Base-by-base conservation (phyloP, 2,113 vertebrate genomes). In the Anolis sagrei region DNA sequence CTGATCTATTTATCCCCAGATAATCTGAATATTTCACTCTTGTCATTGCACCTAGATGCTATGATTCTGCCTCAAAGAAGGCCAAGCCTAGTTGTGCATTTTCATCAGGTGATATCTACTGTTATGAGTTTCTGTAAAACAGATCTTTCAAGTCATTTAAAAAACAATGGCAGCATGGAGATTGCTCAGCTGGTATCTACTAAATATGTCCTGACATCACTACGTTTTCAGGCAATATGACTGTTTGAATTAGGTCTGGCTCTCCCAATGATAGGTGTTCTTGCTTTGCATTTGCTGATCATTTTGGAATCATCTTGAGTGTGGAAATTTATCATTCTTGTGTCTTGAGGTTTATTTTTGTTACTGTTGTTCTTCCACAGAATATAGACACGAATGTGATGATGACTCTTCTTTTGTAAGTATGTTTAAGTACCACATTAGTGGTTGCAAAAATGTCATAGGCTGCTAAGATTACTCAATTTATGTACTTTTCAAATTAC, bases 371-470 rank as follows among this genome's bases (percentile, higher is more conserved):
- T 32, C 13, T 78, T 85, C 32, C 54, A 0, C 93, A 97, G 96
- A 96, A 19, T 94, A 89, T 1, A 84, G 86, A 0, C 89, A 93
- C 11, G 87, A 95, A 1, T 93, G 90, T 0, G 96, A 95, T 10
- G 97, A 96, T 74, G 98, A 98, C 98, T 97, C 91, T 0, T 97
- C 98, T 0, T 98, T 98, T 94, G 97, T 98, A 94, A 97, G 97
- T 97, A 94, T 83, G 18, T 19, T 5, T n/a, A 76, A 49, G 44
- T 44, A 32, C 6, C 36, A 32, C 4, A 3, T 64, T 77, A 1
- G 7, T 2, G n/a, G 49, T 0, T 4, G 23, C 32, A 58, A 32
- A 34, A 13, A 73, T 36, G 27, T 32, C 58, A 58, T 73, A 44
- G 8, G 54, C 36, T 39, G 62, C 36, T 68, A n/a, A 48, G 27